Base-by-base conservation (phyloP, 2,113 vertebrate species). In the Gobiocypris rarus region DNA sequence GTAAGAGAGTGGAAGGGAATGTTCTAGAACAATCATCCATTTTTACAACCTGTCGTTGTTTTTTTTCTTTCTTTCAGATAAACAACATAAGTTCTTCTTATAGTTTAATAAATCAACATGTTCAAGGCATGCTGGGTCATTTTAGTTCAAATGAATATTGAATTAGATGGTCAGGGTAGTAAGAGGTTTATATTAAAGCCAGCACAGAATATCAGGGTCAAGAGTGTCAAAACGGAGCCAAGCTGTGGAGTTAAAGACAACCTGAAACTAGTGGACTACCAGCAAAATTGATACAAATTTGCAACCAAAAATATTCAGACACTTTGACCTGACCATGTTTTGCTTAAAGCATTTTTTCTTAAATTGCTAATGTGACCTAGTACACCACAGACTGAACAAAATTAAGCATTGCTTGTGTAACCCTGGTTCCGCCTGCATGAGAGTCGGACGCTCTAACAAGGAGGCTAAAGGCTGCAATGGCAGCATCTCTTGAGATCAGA, bases 101-200 rank as follows among this genome's bases (percentile, higher is more conserved):
- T 41, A 2, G 26, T 31, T 38, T 78, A 61, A 17, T 26, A 61
- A 78, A 77, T 41, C 19, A 54, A 24, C 54, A 59, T 78, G 75
- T 17, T 59, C 9, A 7, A 59, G 54, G 75, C 75, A 78, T 59
- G 75, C 54, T 78, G 75, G 34, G 19, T 38, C 8, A 38, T 58
- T 38, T n/a, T 34, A 38, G 75, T 41, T 48, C 8, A 74, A 52
- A 52, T 75, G 13, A 75, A 50, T 28, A 75, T 31, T 58, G 11
- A 41, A 61, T 43, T 45, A 13, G 54, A 78, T 78, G 52, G 34
- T 59, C 4, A 24, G 15, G 48, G 48, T 52, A 52, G 73, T 26
- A 5, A 71, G 41, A 26, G 56, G 76, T 45, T 63, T 24, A 26
- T n/a, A 61, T 45, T 78, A 41, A 78, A 78, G 38, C 34, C 56